These are phyloP conservation scores for Onychostoma macrolepis DNA, from an alignment of 2,113 vertebrate species.

Conservation along the genomic window DNA sequence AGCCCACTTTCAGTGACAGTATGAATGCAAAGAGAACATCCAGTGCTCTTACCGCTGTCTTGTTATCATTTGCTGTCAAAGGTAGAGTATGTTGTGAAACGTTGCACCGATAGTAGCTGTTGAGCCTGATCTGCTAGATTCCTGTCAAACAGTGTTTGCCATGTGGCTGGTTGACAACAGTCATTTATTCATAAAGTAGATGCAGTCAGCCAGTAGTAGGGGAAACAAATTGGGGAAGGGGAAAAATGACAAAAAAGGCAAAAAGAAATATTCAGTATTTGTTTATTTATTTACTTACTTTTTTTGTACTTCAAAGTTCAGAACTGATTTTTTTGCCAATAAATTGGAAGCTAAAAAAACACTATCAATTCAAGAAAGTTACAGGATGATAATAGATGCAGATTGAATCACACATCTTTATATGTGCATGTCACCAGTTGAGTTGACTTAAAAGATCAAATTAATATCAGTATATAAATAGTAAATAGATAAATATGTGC, in stretches of 20 bases:
- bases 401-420: not conserved
- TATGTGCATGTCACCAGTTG: not conserved
- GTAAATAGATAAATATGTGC: not conserved
- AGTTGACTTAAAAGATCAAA: not conserved
- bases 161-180: not conserved
- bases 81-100: not conserved
- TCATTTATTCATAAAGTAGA: not conserved
- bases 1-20: not conserved
- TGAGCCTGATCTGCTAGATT: conserved; percentile 46
- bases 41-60: not conserved
- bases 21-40: not conserved
- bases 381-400: not conserved
- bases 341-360: not conserved
- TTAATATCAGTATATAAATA: not conserved
- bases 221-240: not conserved
- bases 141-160: not conserved
- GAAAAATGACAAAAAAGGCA: not conserved
- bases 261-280: not conserved
- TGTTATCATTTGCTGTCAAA: not conserved
- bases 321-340: not conserved
- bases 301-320: not conserved
- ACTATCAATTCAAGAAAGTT: not conserved
- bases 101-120: not conserved
- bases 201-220: not conserved
- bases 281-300: not conserved